Conservation (phyloP, 2,797 vertebrate species). For the Hydrolagus colliei region DNA sequence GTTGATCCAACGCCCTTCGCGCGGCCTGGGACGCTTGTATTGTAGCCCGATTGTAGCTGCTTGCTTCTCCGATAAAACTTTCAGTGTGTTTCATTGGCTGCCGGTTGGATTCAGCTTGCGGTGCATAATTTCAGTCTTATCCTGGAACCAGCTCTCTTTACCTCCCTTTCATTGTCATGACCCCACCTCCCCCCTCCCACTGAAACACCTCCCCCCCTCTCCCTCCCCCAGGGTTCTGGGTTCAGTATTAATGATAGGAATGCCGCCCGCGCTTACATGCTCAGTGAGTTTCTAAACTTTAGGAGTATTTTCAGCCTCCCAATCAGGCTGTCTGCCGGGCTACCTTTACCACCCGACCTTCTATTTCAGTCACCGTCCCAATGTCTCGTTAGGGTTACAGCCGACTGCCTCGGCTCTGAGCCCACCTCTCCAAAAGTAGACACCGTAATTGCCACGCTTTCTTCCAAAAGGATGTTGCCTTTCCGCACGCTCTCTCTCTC, state of each 20-base stretch:
- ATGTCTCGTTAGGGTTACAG: background rate
- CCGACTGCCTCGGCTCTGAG: background rate
- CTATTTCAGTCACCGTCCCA: slow-evolving; percentile 19
- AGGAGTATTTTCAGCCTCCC: slow-evolving; percentile 2
- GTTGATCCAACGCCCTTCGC: too few species aligned
- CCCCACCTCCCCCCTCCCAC: background rate
- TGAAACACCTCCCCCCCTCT: background rate
- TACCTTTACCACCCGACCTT: slow-evolving; percentile 15
- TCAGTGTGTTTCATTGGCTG: background rate
- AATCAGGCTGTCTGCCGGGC: background rate
- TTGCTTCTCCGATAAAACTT: background rate
- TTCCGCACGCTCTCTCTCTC: background rate
- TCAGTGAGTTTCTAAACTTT: slow-evolving; percentile 16
- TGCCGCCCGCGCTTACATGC: background rate
- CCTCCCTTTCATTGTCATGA: slow-evolving; percentile 1
- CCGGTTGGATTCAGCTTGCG: background rate
- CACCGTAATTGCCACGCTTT: slow-evolving; percentile 23
- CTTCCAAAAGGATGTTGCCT: background rate
- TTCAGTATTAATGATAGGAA: slow-evolving; percentile 15
- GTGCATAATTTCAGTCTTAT: background rate
- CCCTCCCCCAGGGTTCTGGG: background rate
- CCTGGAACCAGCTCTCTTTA: background rate
- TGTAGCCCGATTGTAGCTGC: background rate
- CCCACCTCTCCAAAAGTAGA: background rate
- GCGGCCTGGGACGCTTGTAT: too few species aligned